Evolutionary conservation across 2,888 invertebrate genomes (phyloP), one percentile per base, ranked within the genome.

Genomic region (Drosophila fungiperda): DNA sequence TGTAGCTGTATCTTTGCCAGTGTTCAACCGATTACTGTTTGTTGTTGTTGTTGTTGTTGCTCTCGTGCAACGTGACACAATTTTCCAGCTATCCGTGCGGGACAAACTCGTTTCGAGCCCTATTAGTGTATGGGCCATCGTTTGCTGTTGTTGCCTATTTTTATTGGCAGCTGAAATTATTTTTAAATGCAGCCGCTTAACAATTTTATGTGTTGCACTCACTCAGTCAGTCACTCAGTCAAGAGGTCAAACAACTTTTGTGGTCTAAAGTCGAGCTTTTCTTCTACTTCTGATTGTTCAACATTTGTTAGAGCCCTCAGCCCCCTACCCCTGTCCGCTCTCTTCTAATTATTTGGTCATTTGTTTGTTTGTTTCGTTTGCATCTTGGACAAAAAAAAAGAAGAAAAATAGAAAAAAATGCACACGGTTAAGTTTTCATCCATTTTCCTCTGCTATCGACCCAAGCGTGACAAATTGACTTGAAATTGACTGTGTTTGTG

Each of bases 101-200:
- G 33, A 77, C 62, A 86, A 85, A 86, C 85, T 86, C 68, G 85
- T 86, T 86, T 88, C 67, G 68, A 68, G 80, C 75, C 76, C 84
- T 81, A 87, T 84, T 87, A 79, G 63, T 74, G 68, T 68, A 60
- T 52, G 26, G 60, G 52, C 64, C 70, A 67, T 69, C 62, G 60
- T 50, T 57, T 40, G 55, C 54, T 55, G 36, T 57, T 65, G 62
- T 45, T 76, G 68, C 67, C 72, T 74, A 69, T 87, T 83, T 83
- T 88, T 87, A 87, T 89, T 86, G 84, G 87, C 87, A 86, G 84
- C 80, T 80, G 73, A 84, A 86, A 88, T 86, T 87, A 82, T 86
- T 85, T 88, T 83, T 86, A 85, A 85, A 85, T 85, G 86, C 88
- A 87, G 87, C 76, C 87, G 89, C 87, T 82, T 88, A 82, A 82